These are phyloP conservation scores for Propsilocerus akamusi DNA, from an alignment of 1,140 invertebrate genomes.

Conservation along the genomic window DNA sequence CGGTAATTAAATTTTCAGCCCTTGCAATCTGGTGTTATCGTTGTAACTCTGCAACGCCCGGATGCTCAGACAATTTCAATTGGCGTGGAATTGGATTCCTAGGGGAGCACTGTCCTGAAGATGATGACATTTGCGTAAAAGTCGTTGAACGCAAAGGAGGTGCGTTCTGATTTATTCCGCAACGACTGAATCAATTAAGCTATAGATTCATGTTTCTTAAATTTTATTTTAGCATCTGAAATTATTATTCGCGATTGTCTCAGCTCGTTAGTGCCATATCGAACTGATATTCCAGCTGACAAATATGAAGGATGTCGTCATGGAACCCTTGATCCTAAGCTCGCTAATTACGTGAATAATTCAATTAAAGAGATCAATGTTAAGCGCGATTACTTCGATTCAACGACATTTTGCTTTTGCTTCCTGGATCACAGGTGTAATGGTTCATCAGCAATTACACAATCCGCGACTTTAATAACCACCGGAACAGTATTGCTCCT, in stretches of 20 bases:
- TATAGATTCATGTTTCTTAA: conserved; percentile 6
- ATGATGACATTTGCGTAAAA: conserved; percentile 79
- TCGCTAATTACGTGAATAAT: conserved; percentile 78
- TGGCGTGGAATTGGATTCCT: conserved; percentile 46
- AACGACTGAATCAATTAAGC: not conserved
- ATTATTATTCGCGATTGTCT: conserved; percentile 73
- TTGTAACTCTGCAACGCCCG: conserved; percentile 75
- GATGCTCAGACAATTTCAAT: conserved; percentile 68
- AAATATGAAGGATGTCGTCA: conserved; percentile 75
- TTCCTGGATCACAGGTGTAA: conserved; percentile 83
- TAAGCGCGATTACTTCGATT: conserved; percentile 63
- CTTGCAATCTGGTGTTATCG: conserved; percentile 63
- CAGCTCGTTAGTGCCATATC: conserved; percentile 50
- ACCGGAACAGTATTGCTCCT: not conserved
- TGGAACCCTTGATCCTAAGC: conserved; percentile 54
- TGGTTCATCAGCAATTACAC: conserved; percentile 15
- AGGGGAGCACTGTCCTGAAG: conserved; percentile 59
- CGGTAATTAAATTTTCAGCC: too few species aligned
- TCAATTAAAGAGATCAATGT: conserved; percentile 70
- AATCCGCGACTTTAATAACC: conserved; percentile 9
- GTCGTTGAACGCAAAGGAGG: conserved; percentile 74
- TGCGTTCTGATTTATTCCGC: conserved; percentile 21
- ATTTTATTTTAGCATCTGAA: conserved; percentile 41
- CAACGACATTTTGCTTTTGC: conserved; percentile 78
- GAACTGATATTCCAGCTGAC: conserved; percentile 81